Evolutionary conservation across 2,888 invertebrate species (phyloP), one percentile per base, ranked within the genome.

Genomic region (Brachyptera risi): DNA sequence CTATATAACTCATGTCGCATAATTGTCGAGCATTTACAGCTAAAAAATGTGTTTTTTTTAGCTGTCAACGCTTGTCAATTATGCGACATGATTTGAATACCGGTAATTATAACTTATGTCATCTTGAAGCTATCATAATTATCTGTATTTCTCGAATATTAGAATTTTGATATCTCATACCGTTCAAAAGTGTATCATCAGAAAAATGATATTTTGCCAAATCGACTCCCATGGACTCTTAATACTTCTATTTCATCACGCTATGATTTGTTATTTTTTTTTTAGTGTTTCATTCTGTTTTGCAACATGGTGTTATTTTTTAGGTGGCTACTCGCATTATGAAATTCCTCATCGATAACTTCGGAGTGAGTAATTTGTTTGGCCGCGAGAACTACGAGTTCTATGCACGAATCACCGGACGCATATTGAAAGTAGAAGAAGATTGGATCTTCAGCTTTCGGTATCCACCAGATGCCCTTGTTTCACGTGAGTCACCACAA

Each of bases 321-420:
- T 74, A 95, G 92, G 89, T 93, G 73, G 96, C 97, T 67, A 96
- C 96, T 35, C 85, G 90, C 71, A 93, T 98, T 67, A 95, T 97
- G 90, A 93, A 96, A 73, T 91, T 96, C 74, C 85, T 98, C 75
- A 97, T 98, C 71, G 96, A 96, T 76, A 94, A 96, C 78, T 98
- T 96, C 80, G 96, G 96, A 62, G 90, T 93, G 35, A 91, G 92
- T 65, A 93, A 96, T 76, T 82, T 98, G 68, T 98, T 98, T 76
- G 97, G 97, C 1, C 84, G 91, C 56, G 90, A 90, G 64, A 94
- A 94, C 77, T 96, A 96, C 75, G 95, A 95, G 77, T 96, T 92
- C 76, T 96, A 96, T 77, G 95, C 95, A 24, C 83, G 94, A 38
- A 95, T 96, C 61, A 96, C 95, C 19, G 96, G 96, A 0, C 83